phyloP scores from a whole-genome alignment of 2,113 vertebrate species.

The Petromus typicus region DNA sequence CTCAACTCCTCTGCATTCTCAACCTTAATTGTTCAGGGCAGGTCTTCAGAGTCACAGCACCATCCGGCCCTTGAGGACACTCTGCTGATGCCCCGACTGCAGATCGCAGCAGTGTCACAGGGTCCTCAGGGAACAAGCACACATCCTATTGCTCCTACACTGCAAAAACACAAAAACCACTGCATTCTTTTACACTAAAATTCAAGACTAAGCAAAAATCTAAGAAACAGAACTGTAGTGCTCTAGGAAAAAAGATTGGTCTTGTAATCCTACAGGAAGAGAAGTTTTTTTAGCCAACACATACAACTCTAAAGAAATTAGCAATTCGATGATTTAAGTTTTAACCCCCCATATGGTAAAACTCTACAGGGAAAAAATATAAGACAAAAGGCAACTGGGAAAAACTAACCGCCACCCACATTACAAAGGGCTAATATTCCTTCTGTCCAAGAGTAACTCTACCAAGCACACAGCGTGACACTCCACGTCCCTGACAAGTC shows the following conservation, averaged over 20 bases:
- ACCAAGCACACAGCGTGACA: neutral
- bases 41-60: neutral
- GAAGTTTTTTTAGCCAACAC: neutral
- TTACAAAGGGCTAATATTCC: neutral
- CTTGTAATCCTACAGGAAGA: neutral
- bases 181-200: neutral
- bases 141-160: neutral
- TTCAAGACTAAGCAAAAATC: slow-evolving; percentile 1
- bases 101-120: neutral
- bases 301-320: slow-evolving; percentile 11
- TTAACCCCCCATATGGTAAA: neutral
- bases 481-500: neutral
- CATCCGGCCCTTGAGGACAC: neutral
- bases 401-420: neutral
- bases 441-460: neutral
- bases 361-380: neutral
- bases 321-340: neutral
- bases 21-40: neutral
- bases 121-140: neutral
- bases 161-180: neutral
- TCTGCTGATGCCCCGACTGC: neutral
- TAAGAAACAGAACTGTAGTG: neutral
- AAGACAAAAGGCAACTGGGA: neutral
- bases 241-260: neutral
- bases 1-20: neutral